Base-by-base conservation (phyloP, 2,113 vertebrate species). In the Gnathonemus longibarbis region DNA sequence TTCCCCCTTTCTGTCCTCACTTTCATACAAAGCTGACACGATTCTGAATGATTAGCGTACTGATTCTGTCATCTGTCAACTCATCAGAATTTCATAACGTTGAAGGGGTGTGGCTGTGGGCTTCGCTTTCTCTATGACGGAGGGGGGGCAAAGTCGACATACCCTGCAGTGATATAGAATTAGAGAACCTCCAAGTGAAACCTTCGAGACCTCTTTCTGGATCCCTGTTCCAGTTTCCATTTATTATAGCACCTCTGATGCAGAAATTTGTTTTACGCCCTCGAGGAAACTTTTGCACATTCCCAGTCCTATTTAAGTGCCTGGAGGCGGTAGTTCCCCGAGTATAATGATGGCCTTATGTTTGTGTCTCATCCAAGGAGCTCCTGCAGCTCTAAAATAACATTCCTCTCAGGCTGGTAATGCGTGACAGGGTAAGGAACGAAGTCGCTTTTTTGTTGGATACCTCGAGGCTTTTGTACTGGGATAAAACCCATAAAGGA, bases 31-130 rank as follows among this genome's bases (percentile, higher is more conserved):
- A 39, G 52, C 50, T 88, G 50, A 88, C 87, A 88, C 11, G 35
- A 62, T 88, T 58, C 53, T 88, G 87, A 88, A 62, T 88, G 87
- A 88, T 88, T 88, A 88, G 52, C 85, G 85, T 35, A 52, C 87
- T 58, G 52, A 49, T 58, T 46, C 87, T 88, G 87, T 88, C 87
- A 66, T 66, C 52, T 88, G 87, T 88, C 53, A 62, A 66, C 87
- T 88, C 42, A 35, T 88, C 87, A 88, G 87, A 42, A 53, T 88
- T 88, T 88, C 53, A 88, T 88, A 45, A 88, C 66, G 21, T 87
- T 53, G 50, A 27, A 31, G 50, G 50, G 85, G 85, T 87, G 49
- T 87, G 85, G 49, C 27, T 56, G 50, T 56, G 56, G 27, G 85
- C 85, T 87, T 87, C 31, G 7, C 85, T 87, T 87, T 87, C 50